Evolutionary conservation across 2,113 vertebrate genomes (phyloP).

Genomic region (Panthera tigris): DNA sequence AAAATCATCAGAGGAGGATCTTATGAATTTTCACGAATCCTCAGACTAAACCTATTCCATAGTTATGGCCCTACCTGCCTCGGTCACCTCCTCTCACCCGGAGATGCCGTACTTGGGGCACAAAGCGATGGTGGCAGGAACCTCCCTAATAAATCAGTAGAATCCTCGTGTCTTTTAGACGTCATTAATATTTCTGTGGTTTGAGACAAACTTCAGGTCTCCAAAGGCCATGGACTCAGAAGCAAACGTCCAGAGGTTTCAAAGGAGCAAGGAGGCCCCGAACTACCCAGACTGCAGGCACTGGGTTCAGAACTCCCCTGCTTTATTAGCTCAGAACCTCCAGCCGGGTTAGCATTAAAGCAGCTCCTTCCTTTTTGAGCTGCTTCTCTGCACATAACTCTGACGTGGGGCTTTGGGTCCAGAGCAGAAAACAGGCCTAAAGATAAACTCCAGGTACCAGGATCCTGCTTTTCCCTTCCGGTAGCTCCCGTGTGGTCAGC

Average conservation of each 20-base stretch:
- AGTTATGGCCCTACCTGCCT: rapidly evolving
- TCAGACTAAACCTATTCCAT: too few species aligned
- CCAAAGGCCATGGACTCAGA: not conserved
- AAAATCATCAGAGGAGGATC: not conserved
- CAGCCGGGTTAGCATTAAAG: rapidly evolving
- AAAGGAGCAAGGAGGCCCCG: rapidly evolving
- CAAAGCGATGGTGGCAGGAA: not conserved
- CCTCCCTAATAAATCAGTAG: too few species aligned
- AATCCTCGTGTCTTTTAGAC: too few species aligned
- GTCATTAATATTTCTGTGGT: not conserved
- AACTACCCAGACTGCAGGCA: too few species aligned
- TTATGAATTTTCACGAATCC: not conserved
- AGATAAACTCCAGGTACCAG: not conserved
- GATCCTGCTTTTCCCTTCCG: not conserved
- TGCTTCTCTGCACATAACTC: too few species aligned
- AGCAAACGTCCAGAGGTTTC: not conserved
- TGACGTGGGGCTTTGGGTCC: not conserved
- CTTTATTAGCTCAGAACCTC: rapidly evolving
- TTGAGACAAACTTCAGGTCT: not conserved
- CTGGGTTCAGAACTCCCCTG: rapidly evolving
- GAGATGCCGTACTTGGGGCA: rapidly evolving
- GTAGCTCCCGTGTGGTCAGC: too few species aligned
- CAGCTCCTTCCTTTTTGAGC: not conserved
- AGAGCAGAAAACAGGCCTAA: not conserved
- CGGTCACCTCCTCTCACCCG: too few species aligned